phyloP scores from a whole-genome alignment of 2,113 vertebrate species.

The Sula dactylatra region DNA sequence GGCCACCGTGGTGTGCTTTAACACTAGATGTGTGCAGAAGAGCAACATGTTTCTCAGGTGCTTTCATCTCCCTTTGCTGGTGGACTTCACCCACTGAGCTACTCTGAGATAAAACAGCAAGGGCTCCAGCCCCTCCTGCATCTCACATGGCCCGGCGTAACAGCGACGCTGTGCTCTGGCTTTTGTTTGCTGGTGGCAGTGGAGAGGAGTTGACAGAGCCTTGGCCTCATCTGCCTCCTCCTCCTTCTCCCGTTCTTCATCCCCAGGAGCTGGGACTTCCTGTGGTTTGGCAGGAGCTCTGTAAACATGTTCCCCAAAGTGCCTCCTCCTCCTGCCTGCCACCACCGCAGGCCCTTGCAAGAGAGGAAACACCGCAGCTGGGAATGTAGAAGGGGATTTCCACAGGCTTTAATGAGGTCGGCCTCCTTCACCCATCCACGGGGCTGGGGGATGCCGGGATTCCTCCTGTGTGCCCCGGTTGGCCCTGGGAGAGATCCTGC shows the following conservation, averaged over 20 bases:
- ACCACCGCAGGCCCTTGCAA: not conserved
- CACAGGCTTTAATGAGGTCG: not conserved
- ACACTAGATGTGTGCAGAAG: not conserved
- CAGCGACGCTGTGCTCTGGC: not conserved
- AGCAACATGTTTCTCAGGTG: not conserved
- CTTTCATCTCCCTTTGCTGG: not conserved
- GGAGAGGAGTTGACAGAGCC: conserved; percentile 1
- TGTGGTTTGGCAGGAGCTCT: conserved; percentile 62
- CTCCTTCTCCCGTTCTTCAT: not conserved
- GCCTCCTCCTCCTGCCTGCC: not conserved
- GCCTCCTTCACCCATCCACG: not conserved
- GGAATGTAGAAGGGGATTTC: conserved; percentile 53
- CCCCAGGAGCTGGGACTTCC: conserved; percentile 48
- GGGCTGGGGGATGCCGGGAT: not conserved
- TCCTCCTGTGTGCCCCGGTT: not conserved
- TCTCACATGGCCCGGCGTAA: not conserved
- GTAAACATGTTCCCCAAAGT: conserved; percentile 47
- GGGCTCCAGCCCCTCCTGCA: not conserved
- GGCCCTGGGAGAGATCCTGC: not conserved
- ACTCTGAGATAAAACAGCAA: not conserved
- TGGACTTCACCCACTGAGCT: not conserved
- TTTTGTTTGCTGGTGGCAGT: not conserved
- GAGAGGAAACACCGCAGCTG: conserved; percentile 6
- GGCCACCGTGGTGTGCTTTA: not conserved
- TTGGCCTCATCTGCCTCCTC: conserved; percentile 7